A percentile compares a stretch with the other conserved stretches of the same genome.
Conservation (phyloP, 2,888 invertebrate genomes). For the Troglohyphantes excavatus region DNA sequence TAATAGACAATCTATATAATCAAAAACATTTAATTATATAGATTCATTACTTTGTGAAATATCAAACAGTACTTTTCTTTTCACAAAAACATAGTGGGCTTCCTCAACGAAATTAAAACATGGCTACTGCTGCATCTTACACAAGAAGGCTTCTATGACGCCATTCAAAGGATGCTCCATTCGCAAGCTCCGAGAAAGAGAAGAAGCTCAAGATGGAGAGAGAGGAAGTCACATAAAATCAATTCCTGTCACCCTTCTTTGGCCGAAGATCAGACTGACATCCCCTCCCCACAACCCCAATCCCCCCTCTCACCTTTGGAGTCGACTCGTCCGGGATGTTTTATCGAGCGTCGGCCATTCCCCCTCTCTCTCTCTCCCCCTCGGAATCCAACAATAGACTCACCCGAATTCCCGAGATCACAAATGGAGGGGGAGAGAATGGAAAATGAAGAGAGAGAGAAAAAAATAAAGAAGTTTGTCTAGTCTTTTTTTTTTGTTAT, state of each 20-base stretch:
- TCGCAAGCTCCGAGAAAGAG: not conserved
- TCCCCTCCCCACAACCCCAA: not conserved
- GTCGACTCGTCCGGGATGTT: conserved; percentile 52
- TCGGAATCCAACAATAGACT: conserved; percentile 19
- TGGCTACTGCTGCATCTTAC: too few species aligned
- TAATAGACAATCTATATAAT: too few species aligned
- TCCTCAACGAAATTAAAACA: too few species aligned
- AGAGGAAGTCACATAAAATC: conserved; percentile 51
- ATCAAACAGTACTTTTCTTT: too few species aligned
- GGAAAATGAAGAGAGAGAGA: not conserved
- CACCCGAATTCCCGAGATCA: conserved; percentile 53
- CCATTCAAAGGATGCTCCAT: not conserved
- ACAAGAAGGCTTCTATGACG: too few species aligned
- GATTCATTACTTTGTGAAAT: too few species aligned
- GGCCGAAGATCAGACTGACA: conserved; percentile 57
- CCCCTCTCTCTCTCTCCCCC: conserved; percentile 21
- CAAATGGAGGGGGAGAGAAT: conserved; percentile 40
- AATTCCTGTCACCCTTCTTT: conserved; percentile 54
- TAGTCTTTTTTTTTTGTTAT: conserved; percentile 34
- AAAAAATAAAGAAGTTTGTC: conserved; percentile 61
- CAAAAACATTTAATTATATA: too few species aligned
- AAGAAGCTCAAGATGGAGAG: conserved; percentile 49
- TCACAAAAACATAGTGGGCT: too few species aligned
- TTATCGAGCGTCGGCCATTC: conserved; percentile 64
- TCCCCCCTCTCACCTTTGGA: not conserved